Evolutionary conservation across 2,888 invertebrate species (phyloP), one percentile per base, ranked within the genome.

Genomic region (Masnerella sp.): DNA sequence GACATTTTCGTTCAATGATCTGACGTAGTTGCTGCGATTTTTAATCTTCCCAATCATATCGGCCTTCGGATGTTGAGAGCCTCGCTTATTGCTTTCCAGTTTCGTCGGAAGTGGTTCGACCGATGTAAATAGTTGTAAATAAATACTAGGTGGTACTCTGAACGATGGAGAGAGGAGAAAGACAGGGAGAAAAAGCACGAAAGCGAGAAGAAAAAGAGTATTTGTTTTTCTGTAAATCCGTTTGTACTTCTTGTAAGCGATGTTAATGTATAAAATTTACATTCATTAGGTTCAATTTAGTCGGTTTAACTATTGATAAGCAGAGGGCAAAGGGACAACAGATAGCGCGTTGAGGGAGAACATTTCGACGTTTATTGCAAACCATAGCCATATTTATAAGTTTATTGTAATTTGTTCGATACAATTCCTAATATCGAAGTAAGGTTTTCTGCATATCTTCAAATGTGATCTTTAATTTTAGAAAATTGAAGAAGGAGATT

Each of bases 161-260:
- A n/a, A n/a, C n/a, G n/a, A n/a, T n/a, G n/a, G n/a, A n/a, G n/a
- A n/a, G n/a, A 58, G 38, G 36, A 28, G 51, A 25, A 47, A 38
- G 11, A 17, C 0, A 18, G 18, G 15, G 28, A 14, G 34, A 36
- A 12, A 52, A 15, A n/a, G 49, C 15, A 42, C 58, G 38, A 28
- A 32, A 51, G 18, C 5, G 9, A 38, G 12, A 30, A 30, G 22
- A 45, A 34, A 72, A 47, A 49, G 58, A 51, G 58, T 74, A 64
- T 68, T 62, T 38, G 25, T 73, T 73, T 22, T 73, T 62, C 73
- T 68, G 67, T 73, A 73, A 73, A 73, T 73, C 62, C 68, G 68
- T 73, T 74, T 74, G 68, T 74, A 74, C 73, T 68, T 74, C 68
- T 74, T 74, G 52, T 68, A 74, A 64, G 62, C 61, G 62, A 68